Conservation (phyloP, 2,888 invertebrate genomes). For the Oligia strigilis region DNA sequence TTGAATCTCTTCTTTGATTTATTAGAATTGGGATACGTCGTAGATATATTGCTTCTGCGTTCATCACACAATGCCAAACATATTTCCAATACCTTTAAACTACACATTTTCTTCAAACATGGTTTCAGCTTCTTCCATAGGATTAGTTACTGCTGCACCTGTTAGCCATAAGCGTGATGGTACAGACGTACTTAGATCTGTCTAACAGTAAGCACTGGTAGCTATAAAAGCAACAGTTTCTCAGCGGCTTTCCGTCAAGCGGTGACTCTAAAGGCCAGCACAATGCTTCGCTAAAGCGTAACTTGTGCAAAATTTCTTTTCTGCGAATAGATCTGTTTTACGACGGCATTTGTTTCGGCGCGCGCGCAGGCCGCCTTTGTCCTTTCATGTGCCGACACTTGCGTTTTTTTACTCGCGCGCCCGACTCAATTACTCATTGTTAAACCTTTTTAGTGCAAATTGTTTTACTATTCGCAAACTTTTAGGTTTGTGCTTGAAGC, state of each 20-base stretch:
- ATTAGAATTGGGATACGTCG: no score
- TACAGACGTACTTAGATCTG: constrained; percentile 38
- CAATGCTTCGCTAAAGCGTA: constrained; percentile 63
- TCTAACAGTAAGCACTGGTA: constrained; percentile 52
- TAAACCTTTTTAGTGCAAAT: constrained; percentile 77
- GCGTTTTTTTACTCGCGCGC: constrained; percentile 56
- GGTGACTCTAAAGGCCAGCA: constrained; percentile 54
- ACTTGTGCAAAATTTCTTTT: constrained; percentile 88
- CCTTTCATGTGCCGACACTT: constrained; percentile 76
- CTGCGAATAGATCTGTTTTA: constrained; percentile 84
- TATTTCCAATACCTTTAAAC: constrained; percentile 4
- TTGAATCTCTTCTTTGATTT: background rate
- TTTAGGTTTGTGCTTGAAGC: constrained; percentile 58
- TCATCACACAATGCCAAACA: background rate
- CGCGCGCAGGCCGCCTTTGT: constrained; percentile 70
- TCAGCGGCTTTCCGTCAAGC: constrained; percentile 50
- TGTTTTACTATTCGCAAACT: constrained; percentile 72
- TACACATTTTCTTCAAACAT: constrained; percentile 4
- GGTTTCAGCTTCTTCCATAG: background rate
- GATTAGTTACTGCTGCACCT: constrained; percentile 21
- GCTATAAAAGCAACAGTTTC: constrained; percentile 59
- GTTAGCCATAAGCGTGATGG: constrained; percentile 15
- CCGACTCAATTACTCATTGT: constrained; percentile 73
- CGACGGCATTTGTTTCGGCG: constrained; percentile 80
- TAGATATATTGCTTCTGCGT: background rate